Evolutionary conservation across 2,888 invertebrate genomes (phyloP).

Genomic region (Abscondita cerata): DNA sequence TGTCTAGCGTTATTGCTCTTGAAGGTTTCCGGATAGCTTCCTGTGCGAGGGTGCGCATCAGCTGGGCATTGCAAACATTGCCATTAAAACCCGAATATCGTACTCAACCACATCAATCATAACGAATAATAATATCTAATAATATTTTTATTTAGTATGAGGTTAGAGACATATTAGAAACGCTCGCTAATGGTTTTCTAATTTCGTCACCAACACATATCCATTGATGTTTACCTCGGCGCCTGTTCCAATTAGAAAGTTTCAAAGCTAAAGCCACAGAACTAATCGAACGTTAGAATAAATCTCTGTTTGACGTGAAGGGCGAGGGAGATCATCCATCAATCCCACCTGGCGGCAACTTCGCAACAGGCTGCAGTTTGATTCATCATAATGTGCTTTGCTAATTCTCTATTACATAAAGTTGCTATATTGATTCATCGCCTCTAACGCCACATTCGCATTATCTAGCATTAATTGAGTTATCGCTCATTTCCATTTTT

Average conservation of each 20-base stretch:
- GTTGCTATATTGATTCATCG: conserved; percentile 13
- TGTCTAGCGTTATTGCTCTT: conserved; percentile 46
- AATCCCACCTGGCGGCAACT: conserved; percentile 37
- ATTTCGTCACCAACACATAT: conserved; percentile 42
- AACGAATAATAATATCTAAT: conserved; percentile 28
- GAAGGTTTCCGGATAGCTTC: conserved; percentile 43
- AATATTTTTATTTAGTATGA: no score
- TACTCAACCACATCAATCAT: conserved; percentile 33
- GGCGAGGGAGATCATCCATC: conserved; percentile 36
- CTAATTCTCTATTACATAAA: conserved; percentile 26
- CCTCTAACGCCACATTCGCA: no score
- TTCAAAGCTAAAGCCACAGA: conserved; percentile 40
- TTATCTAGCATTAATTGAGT: no score
- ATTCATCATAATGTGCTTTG: conserved; percentile 38
- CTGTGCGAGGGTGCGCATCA: conserved; percentile 36
- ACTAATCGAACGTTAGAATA: conserved; percentile 46
- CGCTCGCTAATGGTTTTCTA: no score
- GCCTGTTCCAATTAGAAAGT: conserved; percentile 45
- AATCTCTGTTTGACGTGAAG: conserved; percentile 37
- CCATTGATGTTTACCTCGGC: conserved; percentile 41
- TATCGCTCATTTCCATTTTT: no score
- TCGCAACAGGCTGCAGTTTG: conserved; percentile 38
- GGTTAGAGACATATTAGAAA: no score
- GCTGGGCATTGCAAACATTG: conserved; percentile 38
- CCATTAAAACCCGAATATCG: conserved; percentile 37